Evolutionary conservation across 2,888 invertebrate genomes (phyloP), one percentile per base, ranked within the genome.

Genomic region (Belgica antarctica): DNA sequence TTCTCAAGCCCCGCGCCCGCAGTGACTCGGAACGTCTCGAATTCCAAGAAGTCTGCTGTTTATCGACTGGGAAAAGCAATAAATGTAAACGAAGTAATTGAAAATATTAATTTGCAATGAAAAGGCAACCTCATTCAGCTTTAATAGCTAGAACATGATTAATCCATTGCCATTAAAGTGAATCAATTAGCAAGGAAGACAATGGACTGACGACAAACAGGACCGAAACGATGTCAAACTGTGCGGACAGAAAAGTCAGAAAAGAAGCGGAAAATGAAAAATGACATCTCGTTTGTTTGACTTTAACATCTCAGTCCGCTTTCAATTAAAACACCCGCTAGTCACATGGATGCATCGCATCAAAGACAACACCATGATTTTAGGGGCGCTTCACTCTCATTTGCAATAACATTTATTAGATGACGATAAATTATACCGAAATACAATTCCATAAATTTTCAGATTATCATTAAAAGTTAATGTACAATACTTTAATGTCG

Each of bases 391-490:
- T 34, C 15, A 15, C 12, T 41, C 41, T 12, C 10, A 41, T n/a
- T 41, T 17, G 24, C 34, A 19, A 46, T 65, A 65, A 65, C 28
- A 47, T 65, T 65, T 65, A 65, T 65, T 65, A 65, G 65, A 65
- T 65, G 65, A 27, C 65, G 24, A 65, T 65, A 63, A 63, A 63
- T 63, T 24, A 22, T 36, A 63, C 36, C 25, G 36, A 12, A 41
- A 63, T 63, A 17, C 25, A 25, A 46, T 46, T 47, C 41, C 65
- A 36, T 36, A 36, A 65, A 47, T 36, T 47, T 36, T 65, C 36
- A 47, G 46, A 65, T 65, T 65, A 65, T 65, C 65, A 65, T 65
- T 65, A 65, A 65, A 65, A 65, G 27, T 65, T 65, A 65, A 65
- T 65, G 65, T 65, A 65, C 46, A 65, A 36, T 24, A 24, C 5